phyloP scores from a whole-genome alignment of 2,888 invertebrate species.

The Ichneumoninae sp. region DNA sequence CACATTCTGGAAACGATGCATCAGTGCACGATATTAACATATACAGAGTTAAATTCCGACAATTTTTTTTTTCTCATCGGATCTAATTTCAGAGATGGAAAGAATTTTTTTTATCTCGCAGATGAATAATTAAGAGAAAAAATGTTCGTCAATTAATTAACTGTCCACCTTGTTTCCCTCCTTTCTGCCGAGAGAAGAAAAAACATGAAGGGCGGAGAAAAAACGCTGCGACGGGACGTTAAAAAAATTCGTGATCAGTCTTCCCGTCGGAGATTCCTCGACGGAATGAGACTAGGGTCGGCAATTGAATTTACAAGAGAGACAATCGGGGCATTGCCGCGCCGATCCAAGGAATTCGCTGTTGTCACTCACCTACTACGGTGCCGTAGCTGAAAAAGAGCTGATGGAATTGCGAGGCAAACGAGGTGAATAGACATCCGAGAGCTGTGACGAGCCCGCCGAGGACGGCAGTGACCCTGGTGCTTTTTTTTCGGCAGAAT shows the following conservation, averaged over 20 bases:
- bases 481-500: conserved; percentile 93
- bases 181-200: not conserved
- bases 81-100: not conserved
- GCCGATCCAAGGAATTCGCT: conserved; percentile 38
- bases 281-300: not conserved
- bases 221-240: not conserved
- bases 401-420: conserved; percentile 95
- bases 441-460: conserved; percentile 94
- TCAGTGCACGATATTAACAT: conserved; percentile 20
- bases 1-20: conserved; percentile 30
- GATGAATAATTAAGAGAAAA: conserved; percentile 12
- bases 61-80: not conserved
- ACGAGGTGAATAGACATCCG: conserved; percentile 95
- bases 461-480: conserved; percentile 94
- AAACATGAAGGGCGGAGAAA: not conserved
- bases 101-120: not conserved
- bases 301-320: conserved; percentile 29
- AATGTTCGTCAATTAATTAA: conserved; percentile 30
- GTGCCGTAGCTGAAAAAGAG: conserved; percentile 93
- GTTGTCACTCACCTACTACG: conserved; percentile 84
- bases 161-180: not conserved
- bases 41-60: not conserved
- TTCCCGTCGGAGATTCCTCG: conserved; percentile 18
- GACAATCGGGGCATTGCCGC: conserved; percentile 1
- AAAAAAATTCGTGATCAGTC: conserved; percentile 35